Conservation (phyloP, 2,888 invertebrate genomes). For the Sesia bembeciformis region DNA sequence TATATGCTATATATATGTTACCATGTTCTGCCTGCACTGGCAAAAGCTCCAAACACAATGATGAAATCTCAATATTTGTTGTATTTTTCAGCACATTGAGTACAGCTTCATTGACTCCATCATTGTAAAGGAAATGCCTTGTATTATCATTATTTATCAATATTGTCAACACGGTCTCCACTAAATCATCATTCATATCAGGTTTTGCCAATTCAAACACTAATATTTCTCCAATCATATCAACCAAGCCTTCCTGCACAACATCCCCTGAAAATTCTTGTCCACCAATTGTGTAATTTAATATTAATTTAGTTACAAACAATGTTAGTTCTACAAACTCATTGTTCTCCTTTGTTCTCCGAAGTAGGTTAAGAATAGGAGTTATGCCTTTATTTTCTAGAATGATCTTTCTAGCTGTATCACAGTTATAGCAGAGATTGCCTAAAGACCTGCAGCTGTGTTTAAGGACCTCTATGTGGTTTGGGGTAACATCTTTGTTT, state of each 20-base stretch:
- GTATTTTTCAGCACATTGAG: constrained; percentile 78
- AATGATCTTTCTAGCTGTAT: constrained; percentile 76
- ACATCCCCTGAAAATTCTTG: constrained; percentile 77
- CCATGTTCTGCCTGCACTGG: constrained; percentile 85
- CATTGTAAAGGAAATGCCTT: constrained; percentile 73
- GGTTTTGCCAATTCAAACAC: constrained; percentile 56
- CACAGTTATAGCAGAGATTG: constrained; percentile 92
- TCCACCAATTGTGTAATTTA: constrained; percentile 86
- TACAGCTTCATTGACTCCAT: constrained; percentile 72
- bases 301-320: constrained; percentile 82
- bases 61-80: constrained; percentile 81
- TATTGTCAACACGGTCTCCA: constrained; percentile 72
- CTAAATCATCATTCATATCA: constrained; percentile 71
- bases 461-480: constrained; percentile 74
- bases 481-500: constrained; percentile 33
- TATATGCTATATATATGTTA: constrained; percentile 25
- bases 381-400: constrained; percentile 61
- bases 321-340: constrained; percentile 71
- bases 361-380: constrained; percentile 51
- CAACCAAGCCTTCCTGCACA: constrained; percentile 69
- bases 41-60: constrained; percentile 84
- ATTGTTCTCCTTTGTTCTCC: constrained; percentile 31
- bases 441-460: constrained; percentile 89
- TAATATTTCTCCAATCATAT: constrained; percentile 68
- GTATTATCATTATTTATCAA: constrained; percentile 78